A percentile compares a stretch with the other conserved stretches of the same genome.
phyloP scores from a whole-genome alignment of 2,888 invertebrate genomes.

The Therioaphis trifolii region DNA sequence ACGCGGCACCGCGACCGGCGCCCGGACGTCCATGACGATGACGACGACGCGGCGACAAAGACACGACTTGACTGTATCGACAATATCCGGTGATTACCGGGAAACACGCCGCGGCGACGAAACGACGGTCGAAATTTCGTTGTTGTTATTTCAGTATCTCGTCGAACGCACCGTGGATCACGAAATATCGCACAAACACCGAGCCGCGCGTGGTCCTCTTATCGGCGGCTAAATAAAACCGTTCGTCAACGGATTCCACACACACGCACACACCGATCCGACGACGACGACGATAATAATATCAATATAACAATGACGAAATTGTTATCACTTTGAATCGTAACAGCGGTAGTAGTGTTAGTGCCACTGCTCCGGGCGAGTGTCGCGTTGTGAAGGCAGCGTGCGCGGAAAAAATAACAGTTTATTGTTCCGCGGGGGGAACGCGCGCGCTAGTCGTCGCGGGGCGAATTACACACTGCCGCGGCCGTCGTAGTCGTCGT shows the following conservation, averaged over 20 bases:
- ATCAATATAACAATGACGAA: no score
- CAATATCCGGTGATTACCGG: no score
- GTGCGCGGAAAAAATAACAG: background rate
- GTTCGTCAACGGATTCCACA: no score
- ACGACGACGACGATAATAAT: background rate
- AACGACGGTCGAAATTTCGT: no score
- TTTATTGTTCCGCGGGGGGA: constrained; percentile 3
- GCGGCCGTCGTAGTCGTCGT: constrained; percentile 10
- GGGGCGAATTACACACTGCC: constrained; percentile 48
- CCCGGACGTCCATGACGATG: constrained; percentile 15
- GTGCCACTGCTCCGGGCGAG: background rate
- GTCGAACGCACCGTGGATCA: no score
- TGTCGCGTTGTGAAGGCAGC: no score
- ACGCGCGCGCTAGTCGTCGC: constrained; percentile 43
- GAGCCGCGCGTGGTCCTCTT: no score
- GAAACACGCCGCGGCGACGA: no score
- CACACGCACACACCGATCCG: background rate
- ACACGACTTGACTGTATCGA: background rate
- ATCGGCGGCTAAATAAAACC: no score
- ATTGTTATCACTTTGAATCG: no score
- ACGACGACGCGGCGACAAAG: background rate
- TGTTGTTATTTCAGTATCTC: no score
- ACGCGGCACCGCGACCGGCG: constrained; percentile 26
- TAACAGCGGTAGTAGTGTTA: background rate
- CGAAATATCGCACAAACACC: no score